phyloP scores from a whole-genome alignment of 2,888 invertebrate species.

The Kuschelorhynchus macadamiae region DNA sequence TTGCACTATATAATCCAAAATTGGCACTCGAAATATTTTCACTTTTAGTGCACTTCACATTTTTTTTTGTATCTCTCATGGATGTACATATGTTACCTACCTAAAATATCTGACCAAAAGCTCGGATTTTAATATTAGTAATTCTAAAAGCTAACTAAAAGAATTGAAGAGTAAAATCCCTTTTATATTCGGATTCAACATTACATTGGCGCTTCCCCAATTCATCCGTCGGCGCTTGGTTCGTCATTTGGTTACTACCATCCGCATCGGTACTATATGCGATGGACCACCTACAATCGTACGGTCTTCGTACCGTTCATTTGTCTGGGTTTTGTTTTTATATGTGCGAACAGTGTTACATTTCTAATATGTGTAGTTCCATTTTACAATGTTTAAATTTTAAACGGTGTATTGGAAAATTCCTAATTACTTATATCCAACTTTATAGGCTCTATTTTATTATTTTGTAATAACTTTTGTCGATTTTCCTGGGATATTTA shows the following conservation, averaged over 20 bases:
- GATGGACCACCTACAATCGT: constrained; percentile 34
- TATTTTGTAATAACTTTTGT: too few relatives aligned
- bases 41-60: constrained; percentile 12
- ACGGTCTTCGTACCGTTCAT: too few relatives aligned
- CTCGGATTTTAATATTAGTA: constrained; percentile 33
- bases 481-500: too few relatives aligned
- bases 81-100: constrained; percentile 29
- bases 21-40: constrained; percentile 15
- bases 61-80: neutral
- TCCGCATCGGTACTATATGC: constrained; percentile 33
- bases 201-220: constrained; percentile 42
- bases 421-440: too few relatives aligned
- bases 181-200: constrained; percentile 48
- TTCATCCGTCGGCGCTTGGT: constrained; percentile 36
- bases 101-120: constrained; percentile 32
- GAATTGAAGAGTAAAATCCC: constrained; percentile 41
- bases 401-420: too few relatives aligned
- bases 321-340: too few relatives aligned
- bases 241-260: constrained; percentile 39
- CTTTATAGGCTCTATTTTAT: too few relatives aligned
- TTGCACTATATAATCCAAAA: constrained; percentile 18
- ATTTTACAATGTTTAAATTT: too few relatives aligned
- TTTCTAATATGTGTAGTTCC: too few relatives aligned
- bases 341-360: too few relatives aligned
- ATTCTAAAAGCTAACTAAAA: constrained; percentile 51